Percentiles rank a stretch among this genome's conserved stretches.
These are phyloP conservation scores for Urocitellus parryii DNA, from an alignment of 2,113 vertebrate species.

Conservation along the genomic window DNA sequence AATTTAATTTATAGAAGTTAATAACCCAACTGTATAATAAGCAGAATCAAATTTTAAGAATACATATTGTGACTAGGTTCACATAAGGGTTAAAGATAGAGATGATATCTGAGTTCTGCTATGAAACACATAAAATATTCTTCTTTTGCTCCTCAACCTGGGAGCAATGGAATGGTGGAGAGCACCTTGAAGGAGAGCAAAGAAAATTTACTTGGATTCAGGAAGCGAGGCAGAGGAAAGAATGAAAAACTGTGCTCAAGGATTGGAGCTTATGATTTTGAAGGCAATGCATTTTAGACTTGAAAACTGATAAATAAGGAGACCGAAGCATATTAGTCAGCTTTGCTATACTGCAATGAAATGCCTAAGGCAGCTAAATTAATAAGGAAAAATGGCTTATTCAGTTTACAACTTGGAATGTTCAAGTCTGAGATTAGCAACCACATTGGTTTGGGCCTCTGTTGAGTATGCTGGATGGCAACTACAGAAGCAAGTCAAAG, in stretches of 20 bases:
- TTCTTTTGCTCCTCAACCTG: conserved; percentile 10
- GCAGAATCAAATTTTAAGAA: not conserved
- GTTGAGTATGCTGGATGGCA: too few species aligned
- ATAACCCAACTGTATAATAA: not conserved
- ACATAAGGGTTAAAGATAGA: not conserved
- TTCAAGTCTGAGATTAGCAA: not conserved
- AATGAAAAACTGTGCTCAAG: not conserved
- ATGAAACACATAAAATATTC: not conserved
- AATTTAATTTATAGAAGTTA: not conserved
- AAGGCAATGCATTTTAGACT: not conserved
- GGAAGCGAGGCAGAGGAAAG: not conserved
- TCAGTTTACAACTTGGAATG: not conserved
- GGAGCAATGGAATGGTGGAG: not conserved
- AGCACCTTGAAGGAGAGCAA: not conserved
- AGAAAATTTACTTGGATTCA: not conserved
- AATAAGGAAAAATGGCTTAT: not conserved
- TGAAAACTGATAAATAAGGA: not conserved
- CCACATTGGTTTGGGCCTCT: rapidly evolving
- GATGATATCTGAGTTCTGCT: not conserved
- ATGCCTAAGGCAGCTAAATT: not conserved
- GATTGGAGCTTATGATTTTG: not conserved
- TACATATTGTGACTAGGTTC: not conserved
- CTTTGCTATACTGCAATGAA: not conserved
- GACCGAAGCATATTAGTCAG: not conserved
- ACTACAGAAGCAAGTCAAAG: too few species aligned